Evolutionary conservation across 2,888 invertebrate species (phyloP).

Genomic region (Dicranocentrus wangi): DNA sequence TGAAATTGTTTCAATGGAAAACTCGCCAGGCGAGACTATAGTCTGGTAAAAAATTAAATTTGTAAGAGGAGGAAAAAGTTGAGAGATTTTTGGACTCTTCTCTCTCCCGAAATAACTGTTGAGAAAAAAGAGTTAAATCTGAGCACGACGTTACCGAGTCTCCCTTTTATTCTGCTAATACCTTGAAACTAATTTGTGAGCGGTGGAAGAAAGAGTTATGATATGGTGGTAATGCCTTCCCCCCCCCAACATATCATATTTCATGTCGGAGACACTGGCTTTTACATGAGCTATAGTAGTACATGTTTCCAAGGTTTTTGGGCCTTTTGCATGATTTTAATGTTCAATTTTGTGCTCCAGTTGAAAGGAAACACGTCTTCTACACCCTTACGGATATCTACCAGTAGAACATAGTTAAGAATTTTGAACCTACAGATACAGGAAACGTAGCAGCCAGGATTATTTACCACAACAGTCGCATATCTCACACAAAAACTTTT

Average conservation of each 20-base stretch:
- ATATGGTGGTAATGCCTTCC: slow-evolving; percentile 40
- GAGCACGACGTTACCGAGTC: slow-evolving; percentile 15
- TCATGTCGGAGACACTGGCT: slow-evolving; percentile 36
- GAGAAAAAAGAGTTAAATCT: slow-evolving; percentile 31
- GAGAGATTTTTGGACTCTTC: neutral
- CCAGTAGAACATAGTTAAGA: too few relatives aligned
- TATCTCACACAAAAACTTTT: too few relatives aligned
- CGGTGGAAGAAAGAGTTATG: slow-evolving; percentile 38
- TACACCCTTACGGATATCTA: too few relatives aligned
- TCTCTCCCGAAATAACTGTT: neutral
- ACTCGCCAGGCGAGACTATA: too few relatives aligned
- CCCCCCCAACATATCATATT: slow-evolving; percentile 42
- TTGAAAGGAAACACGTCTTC: too few relatives aligned
- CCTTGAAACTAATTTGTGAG: slow-evolving; percentile 50
- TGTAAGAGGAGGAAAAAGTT: too few relatives aligned
- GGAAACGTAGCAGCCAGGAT: too few relatives aligned
- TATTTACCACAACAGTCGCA: too few relatives aligned
- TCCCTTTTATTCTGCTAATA: slow-evolving; percentile 38
- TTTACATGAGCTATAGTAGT: neutral
- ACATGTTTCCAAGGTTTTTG: neutral
- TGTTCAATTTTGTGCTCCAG: too few relatives aligned
- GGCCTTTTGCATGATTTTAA: neutral
- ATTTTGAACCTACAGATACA: too few relatives aligned
- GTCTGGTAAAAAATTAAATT: too few relatives aligned
- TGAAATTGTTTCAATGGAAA: too few relatives aligned